Evolutionary conservation across 1,140 invertebrate species (phyloP).

Genomic region (Lasaia peninsularis): DNA sequence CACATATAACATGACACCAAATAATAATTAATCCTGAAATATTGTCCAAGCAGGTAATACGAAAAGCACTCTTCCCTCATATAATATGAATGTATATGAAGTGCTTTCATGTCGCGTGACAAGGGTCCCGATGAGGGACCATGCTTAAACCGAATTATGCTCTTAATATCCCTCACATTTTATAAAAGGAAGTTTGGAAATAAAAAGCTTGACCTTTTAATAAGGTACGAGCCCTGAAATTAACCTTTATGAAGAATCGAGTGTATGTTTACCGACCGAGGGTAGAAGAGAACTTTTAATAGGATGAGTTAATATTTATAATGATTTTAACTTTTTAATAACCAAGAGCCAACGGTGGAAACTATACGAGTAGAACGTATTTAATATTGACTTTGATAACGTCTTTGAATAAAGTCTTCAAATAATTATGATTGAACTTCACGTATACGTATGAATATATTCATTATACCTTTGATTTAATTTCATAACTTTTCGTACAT

Average conservation of each 20-base stretch:
- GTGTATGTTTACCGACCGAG: neutral
- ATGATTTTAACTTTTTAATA: neutral
- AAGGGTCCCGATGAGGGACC: conserved; percentile 7
- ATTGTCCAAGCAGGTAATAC: conserved; percentile 1
- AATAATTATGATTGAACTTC: no score
- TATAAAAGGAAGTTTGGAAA: conserved; percentile 9
- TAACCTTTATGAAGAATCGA: conserved; percentile 4
- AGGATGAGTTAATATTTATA: neutral
- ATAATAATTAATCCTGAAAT: conserved; percentile 6
- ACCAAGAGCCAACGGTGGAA: no score
- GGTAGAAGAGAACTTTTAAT: neutral
- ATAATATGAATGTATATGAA: conserved; percentile 9
- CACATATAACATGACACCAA: neutral
- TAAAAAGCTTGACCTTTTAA: conserved; percentile 8
- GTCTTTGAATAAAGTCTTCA: no score
- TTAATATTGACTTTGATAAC: no score
- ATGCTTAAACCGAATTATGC: conserved; percentile 9
- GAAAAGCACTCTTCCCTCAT: neutral
- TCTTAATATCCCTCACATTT: conserved; percentile 10
- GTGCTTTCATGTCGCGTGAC: conserved; percentile 8
- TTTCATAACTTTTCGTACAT: no score
- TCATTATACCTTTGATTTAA: no score
- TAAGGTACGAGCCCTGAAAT: neutral
- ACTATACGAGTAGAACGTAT: no score
- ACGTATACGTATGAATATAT: no score